Conservation (phyloP, 2,113 vertebrate genomes). For the Oncorhynchus keta region DNA sequence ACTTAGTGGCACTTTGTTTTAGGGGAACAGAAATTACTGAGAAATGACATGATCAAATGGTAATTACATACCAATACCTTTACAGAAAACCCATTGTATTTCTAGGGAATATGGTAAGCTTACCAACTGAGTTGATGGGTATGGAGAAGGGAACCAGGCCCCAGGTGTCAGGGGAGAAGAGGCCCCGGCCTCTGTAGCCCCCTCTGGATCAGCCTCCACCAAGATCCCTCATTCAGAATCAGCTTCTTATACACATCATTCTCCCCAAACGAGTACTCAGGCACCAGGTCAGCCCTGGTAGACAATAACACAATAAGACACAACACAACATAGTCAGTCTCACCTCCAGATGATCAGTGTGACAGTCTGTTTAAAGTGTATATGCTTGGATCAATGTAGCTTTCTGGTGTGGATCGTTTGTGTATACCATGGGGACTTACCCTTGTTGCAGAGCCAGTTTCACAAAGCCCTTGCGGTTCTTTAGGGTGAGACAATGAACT, state of each 20-base stretch:
- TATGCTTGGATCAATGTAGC: neutral
- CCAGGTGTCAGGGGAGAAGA: conserved; percentile 81
- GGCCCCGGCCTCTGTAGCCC: conserved; percentile 85
- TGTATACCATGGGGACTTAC: conserved; percentile 59
- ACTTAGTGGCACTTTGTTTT: too few species aligned
- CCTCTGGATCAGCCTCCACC: conserved; percentile 79
- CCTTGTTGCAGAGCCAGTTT: conserved; percentile 81
- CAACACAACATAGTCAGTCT: conserved; percentile 23
- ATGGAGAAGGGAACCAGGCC: conserved; percentile 58
- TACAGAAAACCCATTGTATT: neutral
- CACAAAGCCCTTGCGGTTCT: conserved; percentile 84
- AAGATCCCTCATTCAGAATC: conserved; percentile 79
- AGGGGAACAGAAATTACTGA: neutral
- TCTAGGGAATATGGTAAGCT: conserved; percentile 35
- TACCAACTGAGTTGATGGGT: conserved; percentile 84
- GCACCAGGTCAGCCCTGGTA: conserved; percentile 78
- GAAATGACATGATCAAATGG: neutral
- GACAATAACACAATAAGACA: neutral
- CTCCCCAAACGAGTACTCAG: conserved; percentile 81
- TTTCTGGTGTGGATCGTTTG: neutral
- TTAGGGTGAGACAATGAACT: conserved; percentile 77
- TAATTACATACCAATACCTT: neutral
- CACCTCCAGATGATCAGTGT: conserved; percentile 76
- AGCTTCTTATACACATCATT: conserved; percentile 80
- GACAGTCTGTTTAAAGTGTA: neutral